Conservation (phyloP, 2,797 vertebrate genomes). For the Urosaurus nigricauda region DNA sequence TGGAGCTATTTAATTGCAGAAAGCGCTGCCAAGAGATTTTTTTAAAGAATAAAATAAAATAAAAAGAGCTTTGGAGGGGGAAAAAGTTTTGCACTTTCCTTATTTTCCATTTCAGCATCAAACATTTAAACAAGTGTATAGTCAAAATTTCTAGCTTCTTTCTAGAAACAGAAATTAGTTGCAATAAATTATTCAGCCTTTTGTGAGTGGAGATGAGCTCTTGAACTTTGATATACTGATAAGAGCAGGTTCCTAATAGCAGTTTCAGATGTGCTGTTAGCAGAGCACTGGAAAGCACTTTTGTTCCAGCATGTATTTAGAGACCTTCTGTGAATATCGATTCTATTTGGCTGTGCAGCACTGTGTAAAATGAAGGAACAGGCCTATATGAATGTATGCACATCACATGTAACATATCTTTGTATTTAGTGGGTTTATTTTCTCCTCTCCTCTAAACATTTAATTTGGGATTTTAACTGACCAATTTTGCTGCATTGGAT, state of each 20-base stretch:
- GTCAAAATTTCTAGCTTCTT: slow-evolving; percentile 65
- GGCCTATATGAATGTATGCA: neutral
- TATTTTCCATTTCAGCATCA: slow-evolving; percentile 64
- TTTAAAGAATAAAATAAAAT: slow-evolving; percentile 39
- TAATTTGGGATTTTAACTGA: neutral
- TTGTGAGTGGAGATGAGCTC: neutral
- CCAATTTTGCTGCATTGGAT: neutral
- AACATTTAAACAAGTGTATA: slow-evolving; percentile 64
- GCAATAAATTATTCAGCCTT: slow-evolving; percentile 43
- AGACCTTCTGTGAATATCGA: neutral
- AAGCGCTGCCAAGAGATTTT: slow-evolving; percentile 75
- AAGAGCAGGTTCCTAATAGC: neutral
- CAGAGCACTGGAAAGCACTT: slow-evolving; percentile 15
- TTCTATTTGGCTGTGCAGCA: neutral
- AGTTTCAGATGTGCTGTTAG: slow-evolving; percentile 23
- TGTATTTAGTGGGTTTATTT: neutral
- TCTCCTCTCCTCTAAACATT: too few relatives aligned
- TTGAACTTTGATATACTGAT: slow-evolving; percentile 6
- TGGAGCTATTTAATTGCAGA: slow-evolving; percentile 78
- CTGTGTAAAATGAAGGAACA: neutral
- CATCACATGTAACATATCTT: neutral
- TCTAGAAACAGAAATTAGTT: slow-evolving; percentile 49
- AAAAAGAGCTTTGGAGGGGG: slow-evolving; percentile 26
- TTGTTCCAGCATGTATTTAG: slow-evolving; percentile 3
- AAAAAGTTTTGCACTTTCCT: slow-evolving; percentile 43